These are phyloP conservation scores for Gymnocheta viridis DNA, from an alignment of 2,888 invertebrate genomes.

Conservation along the genomic window DNA sequence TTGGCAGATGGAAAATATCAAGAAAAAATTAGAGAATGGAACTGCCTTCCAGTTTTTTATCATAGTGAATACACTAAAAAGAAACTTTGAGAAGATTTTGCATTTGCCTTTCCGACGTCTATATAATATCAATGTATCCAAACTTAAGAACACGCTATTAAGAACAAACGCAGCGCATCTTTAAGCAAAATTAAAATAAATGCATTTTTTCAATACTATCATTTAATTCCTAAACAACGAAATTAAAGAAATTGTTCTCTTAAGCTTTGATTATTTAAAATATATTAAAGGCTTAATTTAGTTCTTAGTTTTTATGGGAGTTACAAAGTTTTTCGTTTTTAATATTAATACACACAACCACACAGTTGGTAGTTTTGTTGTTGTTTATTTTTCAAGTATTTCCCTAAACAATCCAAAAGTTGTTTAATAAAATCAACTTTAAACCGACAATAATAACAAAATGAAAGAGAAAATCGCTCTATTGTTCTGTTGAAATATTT, in stretches of 20 bases:
- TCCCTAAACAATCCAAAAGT: constrained; percentile 36
- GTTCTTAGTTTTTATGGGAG: constrained; percentile 30
- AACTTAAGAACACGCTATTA: background rate
- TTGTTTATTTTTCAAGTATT: constrained; percentile 16
- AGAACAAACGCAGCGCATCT: background rate
- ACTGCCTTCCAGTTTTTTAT: no score
- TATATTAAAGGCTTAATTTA: constrained; percentile 37
- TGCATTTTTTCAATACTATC: constrained; percentile 15
- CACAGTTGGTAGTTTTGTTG: background rate
- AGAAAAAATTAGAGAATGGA: no score
- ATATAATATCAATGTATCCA: background rate
- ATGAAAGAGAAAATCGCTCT: constrained; percentile 38
- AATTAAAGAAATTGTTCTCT: background rate
- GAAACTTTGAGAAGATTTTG: no score
- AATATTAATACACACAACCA: constrained; percentile 8
- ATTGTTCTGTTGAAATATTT: constrained; percentile 44
- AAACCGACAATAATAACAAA: constrained; percentile 25
- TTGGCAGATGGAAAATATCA: no score
- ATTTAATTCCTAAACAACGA: background rate
- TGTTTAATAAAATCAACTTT: constrained; percentile 27
- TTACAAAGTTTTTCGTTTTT: constrained; percentile 30
- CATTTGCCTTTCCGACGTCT: no score
- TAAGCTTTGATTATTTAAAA: constrained; percentile 1
- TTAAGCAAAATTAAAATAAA: background rate
- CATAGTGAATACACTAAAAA: no score